Conservation (phyloP, 2,113 vertebrate species). For the Irena cyanogastra region DNA sequence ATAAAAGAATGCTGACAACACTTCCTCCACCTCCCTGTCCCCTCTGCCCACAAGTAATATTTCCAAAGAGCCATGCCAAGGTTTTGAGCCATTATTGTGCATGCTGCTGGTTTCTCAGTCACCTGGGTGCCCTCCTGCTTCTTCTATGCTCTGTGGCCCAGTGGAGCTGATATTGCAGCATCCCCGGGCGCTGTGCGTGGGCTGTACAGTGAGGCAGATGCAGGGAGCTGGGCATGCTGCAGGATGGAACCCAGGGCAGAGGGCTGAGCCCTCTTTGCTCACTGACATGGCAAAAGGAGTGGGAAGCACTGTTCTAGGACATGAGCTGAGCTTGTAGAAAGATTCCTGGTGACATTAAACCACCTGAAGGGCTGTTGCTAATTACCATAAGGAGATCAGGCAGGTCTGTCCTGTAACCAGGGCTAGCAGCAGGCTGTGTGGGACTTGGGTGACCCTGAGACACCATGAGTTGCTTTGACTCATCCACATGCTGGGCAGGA, state of each 20-base stretch:
- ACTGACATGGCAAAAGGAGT: not conserved
- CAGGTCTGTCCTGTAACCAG: not conserved
- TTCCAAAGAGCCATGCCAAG: not conserved
- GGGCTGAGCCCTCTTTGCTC: not conserved
- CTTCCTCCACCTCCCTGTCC: not conserved
- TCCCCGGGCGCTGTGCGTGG: fast-evolving
- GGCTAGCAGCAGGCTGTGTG: not conserved
- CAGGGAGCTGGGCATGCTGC: not conserved
- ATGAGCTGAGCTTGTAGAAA: not conserved
- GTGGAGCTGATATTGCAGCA: not conserved
- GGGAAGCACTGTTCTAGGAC: not conserved
- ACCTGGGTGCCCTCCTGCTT: not conserved
- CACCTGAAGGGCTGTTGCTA: not conserved
- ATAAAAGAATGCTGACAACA: not conserved
- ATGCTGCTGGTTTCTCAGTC: not conserved
- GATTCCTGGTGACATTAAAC: not conserved
- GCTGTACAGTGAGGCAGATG: not conserved
- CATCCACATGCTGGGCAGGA: not conserved
- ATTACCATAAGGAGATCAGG: not conserved
- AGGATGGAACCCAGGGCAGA: not conserved
- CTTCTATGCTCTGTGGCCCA: not conserved
- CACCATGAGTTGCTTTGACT: not conserved
- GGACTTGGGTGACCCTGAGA: not conserved
- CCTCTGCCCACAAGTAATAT: not conserved
- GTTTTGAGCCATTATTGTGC: not conserved